Evolutionary conservation across 2,797 vertebrate species (phyloP).

Genomic region (Phoebastria nigripes): DNA sequence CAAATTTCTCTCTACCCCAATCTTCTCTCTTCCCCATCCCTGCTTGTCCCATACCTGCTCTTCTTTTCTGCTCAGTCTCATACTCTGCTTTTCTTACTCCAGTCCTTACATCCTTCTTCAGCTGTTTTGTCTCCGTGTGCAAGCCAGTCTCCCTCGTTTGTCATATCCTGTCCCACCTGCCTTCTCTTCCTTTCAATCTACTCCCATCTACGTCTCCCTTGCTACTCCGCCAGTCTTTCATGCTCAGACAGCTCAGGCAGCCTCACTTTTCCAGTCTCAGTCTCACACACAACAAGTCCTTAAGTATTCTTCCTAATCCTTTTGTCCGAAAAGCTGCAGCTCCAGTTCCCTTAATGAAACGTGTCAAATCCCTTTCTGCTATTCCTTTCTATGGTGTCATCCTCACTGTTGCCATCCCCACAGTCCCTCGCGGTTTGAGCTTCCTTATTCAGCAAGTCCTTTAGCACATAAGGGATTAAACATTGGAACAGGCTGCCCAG

Average conservation of each 20-base stretch:
- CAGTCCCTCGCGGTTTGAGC: accelerated
- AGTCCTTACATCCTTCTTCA: background rate
- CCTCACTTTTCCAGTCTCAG: background rate
- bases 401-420: background rate
- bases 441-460: background rate
- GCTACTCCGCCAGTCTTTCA: background rate
- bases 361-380: background rate
- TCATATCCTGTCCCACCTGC: background rate
- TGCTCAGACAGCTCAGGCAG: background rate
- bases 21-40: background rate
- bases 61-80: background rate
- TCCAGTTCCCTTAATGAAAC: background rate
- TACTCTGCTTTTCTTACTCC: background rate
- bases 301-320: background rate
- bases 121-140: background rate
- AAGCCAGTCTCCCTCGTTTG: accelerated
- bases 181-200: background rate
- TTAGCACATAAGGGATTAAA: background rate
- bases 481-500: too few relatives aligned
- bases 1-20: background rate
- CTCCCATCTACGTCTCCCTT: background rate
- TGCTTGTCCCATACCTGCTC: background rate
- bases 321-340: background rate
- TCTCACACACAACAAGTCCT: background rate
- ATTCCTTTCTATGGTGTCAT: background rate